Base-by-base conservation (phyloP, 2,888 invertebrate species). In the Euzophera pinguis region DNA sequence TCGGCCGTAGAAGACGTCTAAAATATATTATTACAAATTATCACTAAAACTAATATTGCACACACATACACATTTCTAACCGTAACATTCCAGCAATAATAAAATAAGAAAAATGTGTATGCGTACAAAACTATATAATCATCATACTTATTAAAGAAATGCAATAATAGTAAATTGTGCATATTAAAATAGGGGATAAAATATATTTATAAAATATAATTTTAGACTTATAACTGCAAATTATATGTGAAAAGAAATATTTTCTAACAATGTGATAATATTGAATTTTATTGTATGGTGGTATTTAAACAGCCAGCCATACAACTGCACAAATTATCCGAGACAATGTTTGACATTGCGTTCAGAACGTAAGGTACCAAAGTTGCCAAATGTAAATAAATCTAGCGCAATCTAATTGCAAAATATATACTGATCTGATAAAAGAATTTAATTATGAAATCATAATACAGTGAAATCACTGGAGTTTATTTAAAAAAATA, bases 31-130 rank as follows among this genome's bases (percentile, higher is more conserved):
- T 74, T 78, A 81, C 78, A 80, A 80, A 77, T 54, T 77, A 78
- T 69, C 57, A 71, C 74, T 86, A 85, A 58, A 87, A 84, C 88
- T 90, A 89, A 89, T 90, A 91, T 91, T 91, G 90, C 91, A 90
- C 90, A 88, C 90, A 90, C 90, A 90, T 90, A 90, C 89, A 90
- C 88, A 90, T 85, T 85, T 81, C 75, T 76, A 75, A 80, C 81
- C 75, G 64, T 73, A 78, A 76, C 72, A 71, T 78, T 78, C 69
- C 75, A 76, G 60, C 66, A 68, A 73, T 73, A 58, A 61, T 65
- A 73, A 78, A 79, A 73, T 65, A 75, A 74, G 72, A 69, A 74
- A 81, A 83, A 84, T 88, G 89, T 90, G 89, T 89, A 88, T 85
- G 89, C 83, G 88, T 75, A 90, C 84, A 85, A 86, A 87, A 82